A percentile compares a stretch with the other conserved stretches of the same genome.
Evolutionary conservation across 1,140 invertebrate genomes (phyloP).

Genomic region (Pentalonia nigronervosa): DNA sequence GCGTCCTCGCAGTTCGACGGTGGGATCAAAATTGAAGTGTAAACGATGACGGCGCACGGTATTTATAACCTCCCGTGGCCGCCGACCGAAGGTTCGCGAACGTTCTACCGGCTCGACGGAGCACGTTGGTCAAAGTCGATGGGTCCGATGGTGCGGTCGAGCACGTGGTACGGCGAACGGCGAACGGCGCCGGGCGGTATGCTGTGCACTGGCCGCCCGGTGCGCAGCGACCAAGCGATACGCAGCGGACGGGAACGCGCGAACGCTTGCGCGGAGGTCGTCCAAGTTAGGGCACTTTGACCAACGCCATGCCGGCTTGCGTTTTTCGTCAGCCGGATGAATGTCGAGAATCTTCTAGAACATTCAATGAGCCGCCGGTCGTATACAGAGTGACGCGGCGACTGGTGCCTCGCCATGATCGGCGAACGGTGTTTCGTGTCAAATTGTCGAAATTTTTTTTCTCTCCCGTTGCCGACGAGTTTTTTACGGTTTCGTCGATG

Average conservation of each 20-base stretch:
- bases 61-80: neutral
- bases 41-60: neutral
- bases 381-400: constrained; percentile 10
- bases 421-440: neutral
- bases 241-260: neutral
- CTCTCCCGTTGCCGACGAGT: neutral
- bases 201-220: neutral
- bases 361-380: neutral
- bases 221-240: neutral
- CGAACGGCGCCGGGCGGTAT: neutral
- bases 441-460: neutral
- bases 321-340: neutral
- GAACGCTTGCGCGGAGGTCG: neutral
- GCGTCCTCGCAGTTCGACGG: neutral
- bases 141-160: neutral
- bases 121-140: constrained; percentile 24
- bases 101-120: neutral
- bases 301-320: constrained; percentile 16
- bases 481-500: neutral
- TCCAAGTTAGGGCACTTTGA: neutral
- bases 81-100: neutral
- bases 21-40: neutral
- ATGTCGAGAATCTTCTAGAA: constrained; percentile 52
- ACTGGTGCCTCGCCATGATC: neutral
- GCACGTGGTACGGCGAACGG: neutral